Conservation (phyloP, 2,888 invertebrate genomes). For the Alloplasta piceator region DNA sequence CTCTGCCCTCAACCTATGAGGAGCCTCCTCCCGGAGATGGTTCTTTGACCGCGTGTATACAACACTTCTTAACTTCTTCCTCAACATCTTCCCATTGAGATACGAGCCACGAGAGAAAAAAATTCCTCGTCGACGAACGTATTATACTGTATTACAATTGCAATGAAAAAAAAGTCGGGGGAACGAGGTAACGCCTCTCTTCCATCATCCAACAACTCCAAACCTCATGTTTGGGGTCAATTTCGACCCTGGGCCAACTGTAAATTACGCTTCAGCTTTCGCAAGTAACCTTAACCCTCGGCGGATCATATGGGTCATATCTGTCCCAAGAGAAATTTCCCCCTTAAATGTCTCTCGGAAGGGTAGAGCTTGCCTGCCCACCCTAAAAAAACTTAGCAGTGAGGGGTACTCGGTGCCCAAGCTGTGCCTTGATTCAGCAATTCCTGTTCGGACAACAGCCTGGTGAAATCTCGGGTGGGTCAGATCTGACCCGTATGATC, state of each 20-base stretch:
- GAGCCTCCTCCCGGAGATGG: conserved; percentile 53
- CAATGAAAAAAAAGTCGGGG: conserved; percentile 4
- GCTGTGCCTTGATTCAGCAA: too few relatives aligned
- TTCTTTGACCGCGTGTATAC: conserved; percentile 50
- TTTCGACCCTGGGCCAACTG: background rate
- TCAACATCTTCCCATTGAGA: conserved; percentile 26
- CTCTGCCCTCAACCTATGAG: conserved; percentile 52
- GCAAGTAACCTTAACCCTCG: too few relatives aligned
- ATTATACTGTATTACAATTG: conserved; percentile 47
- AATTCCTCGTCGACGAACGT: conserved; percentile 49
- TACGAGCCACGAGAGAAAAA: conserved; percentile 38
- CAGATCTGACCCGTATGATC: too few relatives aligned
- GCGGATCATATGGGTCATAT: too few relatives aligned
- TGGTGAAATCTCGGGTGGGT: too few relatives aligned
- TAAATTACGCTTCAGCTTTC: too few relatives aligned
- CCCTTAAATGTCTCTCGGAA: too few relatives aligned
- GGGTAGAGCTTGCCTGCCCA: too few relatives aligned
- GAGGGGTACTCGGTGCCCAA: too few relatives aligned
- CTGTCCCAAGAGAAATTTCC: too few relatives aligned
- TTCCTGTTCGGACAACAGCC: too few relatives aligned
- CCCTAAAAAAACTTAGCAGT: too few relatives aligned
- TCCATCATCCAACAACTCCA: background rate
- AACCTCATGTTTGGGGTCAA: background rate
- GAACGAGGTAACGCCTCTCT: background rate
- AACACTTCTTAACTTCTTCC: conserved; percentile 17